Evolutionary conservation across 2,888 invertebrate genomes (phyloP).

Genomic region (Sphaeridia pumilis): DNA sequence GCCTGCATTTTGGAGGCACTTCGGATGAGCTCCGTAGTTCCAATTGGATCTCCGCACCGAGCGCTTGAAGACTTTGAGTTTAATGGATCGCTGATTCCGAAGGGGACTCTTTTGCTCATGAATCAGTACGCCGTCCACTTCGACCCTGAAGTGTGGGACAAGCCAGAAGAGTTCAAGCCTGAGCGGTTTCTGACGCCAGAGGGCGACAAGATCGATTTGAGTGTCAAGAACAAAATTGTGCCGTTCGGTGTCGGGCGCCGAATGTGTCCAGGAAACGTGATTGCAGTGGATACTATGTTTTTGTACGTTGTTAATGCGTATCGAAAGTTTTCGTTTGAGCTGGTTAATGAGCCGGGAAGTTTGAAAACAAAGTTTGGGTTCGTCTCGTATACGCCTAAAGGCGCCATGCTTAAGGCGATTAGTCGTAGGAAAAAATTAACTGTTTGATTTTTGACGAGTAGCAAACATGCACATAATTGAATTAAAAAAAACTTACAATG

Average conservation of each 20-base stretch:
- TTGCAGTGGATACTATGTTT: background rate
- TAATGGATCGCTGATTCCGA: background rate
- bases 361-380: no score
- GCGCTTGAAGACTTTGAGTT: background rate
- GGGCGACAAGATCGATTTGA: background rate
- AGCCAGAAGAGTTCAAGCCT: background rate
- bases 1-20: background rate
- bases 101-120: background rate
- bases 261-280: background rate
- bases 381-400: no score
- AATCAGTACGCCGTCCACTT: background rate
- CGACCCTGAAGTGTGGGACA: background rate
- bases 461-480: no score
- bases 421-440: no score
- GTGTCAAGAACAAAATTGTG: background rate
- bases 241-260: background rate
- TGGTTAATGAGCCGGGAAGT: background rate
- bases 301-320: no score
- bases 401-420: no score
- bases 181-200: background rate
- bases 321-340: background rate
- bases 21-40: background rate
- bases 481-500: no score
- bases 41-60: background rate
- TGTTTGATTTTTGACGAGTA: no score